These are phyloP conservation scores for Lepetodrilus schrolli DNA, from an alignment of 2,888 invertebrate genomes.

Conservation along the genomic window DNA sequence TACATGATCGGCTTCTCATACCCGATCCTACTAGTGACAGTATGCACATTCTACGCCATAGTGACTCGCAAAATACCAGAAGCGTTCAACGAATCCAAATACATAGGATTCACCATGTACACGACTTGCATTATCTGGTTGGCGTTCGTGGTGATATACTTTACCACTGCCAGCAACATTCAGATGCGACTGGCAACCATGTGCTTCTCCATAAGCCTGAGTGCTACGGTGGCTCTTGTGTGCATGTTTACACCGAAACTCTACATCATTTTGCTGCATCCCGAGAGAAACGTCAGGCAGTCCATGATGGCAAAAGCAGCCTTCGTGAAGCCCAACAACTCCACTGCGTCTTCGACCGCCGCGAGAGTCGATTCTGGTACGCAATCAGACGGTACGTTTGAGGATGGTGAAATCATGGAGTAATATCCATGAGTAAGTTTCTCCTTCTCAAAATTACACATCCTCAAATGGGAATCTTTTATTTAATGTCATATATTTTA, in stretches of 20 bases:
- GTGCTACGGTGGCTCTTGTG: constrained; percentile 93
- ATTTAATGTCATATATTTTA: too few relatives aligned
- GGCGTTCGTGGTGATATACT: constrained; percentile 80
- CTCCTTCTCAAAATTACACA: not conserved
- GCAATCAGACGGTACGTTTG: constrained; percentile 71
- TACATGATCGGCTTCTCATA: constrained; percentile 82
- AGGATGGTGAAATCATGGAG: constrained; percentile 22
- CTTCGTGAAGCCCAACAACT: constrained; percentile 41
- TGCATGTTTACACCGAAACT: constrained; percentile 95
- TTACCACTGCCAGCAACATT: constrained; percentile 77
- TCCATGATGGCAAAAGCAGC: constrained; percentile 71
- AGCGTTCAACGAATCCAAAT: constrained; percentile 76
- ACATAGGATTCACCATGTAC: constrained; percentile 85
- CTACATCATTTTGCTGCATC: constrained; percentile 90
- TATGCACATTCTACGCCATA: constrained; percentile 78
- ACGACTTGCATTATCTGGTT: constrained; percentile 85
- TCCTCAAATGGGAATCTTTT: not conserved
- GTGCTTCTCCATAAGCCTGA: constrained; percentile 95
- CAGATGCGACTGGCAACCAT: constrained; percentile 94
- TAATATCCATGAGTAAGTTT: constrained; percentile 20
- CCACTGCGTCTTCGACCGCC: constrained; percentile 57
- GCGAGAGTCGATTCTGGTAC: constrained; percentile 73
- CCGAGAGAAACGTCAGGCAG: constrained; percentile 91
- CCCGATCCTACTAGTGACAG: constrained; percentile 90
- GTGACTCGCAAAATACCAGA: constrained; percentile 76